These are phyloP conservation scores for Hydrotaea diabolus DNA, from an alignment of 2,888 invertebrate species.

Conservation along the genomic window DNA sequence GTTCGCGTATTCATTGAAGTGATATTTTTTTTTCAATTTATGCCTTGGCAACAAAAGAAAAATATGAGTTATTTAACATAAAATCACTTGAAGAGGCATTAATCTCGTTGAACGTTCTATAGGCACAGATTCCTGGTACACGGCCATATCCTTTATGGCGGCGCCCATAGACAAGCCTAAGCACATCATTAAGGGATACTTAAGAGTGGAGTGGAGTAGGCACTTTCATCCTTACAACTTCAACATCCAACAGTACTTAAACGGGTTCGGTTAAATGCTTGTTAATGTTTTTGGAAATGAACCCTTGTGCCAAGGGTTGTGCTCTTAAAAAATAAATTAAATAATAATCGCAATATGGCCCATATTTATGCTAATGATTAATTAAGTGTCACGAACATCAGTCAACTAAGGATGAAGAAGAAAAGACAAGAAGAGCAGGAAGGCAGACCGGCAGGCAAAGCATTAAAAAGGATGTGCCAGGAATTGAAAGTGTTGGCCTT, in stretches of 20 bases:
- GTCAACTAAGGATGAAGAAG: not conserved
- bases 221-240: not conserved
- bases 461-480: not conserved
- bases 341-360: not conserved
- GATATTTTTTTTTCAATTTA: not conserved
- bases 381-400: constrained; percentile 38
- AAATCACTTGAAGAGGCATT: not conserved
- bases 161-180: not conserved
- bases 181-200: constrained; percentile 14
- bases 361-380: constrained; percentile 37
- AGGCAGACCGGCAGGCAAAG: too few relatives aligned
- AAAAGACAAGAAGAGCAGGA: not conserved
- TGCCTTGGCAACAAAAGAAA: too few relatives aligned
- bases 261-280: constrained; percentile 14
- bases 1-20: not conserved
- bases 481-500: not conserved
- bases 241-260: not conserved
- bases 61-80: constrained; percentile 2
- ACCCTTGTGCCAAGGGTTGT: not conserved
- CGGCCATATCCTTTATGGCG: not conserved
- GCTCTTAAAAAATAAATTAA: not conserved
- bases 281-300: constrained; percentile 4
- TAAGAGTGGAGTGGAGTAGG: too few relatives aligned
- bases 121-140: not conserved
- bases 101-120: not conserved